A percentile compares a stretch with the other conserved stretches of the same genome.
Evolutionary conservation across 2,113 vertebrate species (phyloP).

Genomic region (Lophura nycthemera): DNA sequence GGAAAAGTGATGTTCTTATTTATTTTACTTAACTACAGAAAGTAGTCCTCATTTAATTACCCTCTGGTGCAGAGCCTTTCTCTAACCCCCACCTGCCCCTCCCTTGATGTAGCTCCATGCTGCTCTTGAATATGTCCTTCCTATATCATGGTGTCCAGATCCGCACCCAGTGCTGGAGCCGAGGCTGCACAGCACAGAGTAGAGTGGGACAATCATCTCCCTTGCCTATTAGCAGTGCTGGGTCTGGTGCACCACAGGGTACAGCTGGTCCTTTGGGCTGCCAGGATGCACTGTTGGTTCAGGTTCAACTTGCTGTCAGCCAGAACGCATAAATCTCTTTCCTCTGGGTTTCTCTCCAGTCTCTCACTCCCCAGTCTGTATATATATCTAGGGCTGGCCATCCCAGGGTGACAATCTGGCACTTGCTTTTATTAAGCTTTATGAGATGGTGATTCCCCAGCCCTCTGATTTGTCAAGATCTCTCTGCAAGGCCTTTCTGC

Average conservation of each 20-base stretch:
- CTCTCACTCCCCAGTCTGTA: background rate
- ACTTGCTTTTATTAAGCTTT: background rate
- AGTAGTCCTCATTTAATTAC: background rate
- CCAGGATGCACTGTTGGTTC: background rate
- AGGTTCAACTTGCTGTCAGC: background rate
- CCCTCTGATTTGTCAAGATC: background rate
- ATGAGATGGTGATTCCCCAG: background rate
- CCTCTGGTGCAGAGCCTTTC: background rate
- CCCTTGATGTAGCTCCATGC: background rate
- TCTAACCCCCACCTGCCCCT: background rate
- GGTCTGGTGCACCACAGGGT: background rate
- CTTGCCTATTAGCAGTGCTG: background rate
- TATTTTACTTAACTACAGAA: background rate
- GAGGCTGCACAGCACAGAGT: background rate
- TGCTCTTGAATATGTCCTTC: background rate
- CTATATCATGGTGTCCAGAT: background rate
- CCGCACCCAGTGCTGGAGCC: background rate
- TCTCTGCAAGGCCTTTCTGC: background rate
- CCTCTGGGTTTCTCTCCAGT: background rate
- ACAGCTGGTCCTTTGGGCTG: background rate
- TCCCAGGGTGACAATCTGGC: background rate
- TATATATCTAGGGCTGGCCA: background rate
- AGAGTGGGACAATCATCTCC: background rate
- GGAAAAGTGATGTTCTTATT: background rate
- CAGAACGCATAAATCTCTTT: background rate